Evolutionary conservation across 2,797 vertebrate genomes (phyloP).

Genomic region (Leptatherina wallacei): DNA sequence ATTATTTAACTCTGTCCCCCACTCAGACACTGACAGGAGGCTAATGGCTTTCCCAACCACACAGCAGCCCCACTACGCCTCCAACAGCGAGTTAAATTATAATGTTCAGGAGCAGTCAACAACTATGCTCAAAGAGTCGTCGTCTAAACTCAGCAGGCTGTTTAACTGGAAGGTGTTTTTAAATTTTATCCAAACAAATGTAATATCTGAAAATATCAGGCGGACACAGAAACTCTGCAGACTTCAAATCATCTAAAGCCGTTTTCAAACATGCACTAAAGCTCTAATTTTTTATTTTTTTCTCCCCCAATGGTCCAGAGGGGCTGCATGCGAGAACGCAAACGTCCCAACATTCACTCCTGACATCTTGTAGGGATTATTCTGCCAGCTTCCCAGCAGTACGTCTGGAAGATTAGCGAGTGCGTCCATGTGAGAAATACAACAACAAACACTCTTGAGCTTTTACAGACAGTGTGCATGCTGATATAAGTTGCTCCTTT

Average conservation of each 20-base stretch:
- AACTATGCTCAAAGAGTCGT: background rate
- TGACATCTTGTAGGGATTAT: background rate
- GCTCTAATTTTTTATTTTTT: background rate
- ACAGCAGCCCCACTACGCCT: constrained; percentile 5
- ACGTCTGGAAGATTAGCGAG: background rate
- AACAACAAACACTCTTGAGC: background rate
- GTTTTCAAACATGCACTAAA: background rate
- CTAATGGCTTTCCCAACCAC: constrained; percentile 16
- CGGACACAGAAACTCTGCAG: background rate
- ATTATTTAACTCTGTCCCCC: constrained; percentile 14
- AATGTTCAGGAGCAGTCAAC: constrained; percentile 7
- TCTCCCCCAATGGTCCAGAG: too few species aligned
- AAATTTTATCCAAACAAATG: background rate
- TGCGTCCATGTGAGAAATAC: constrained; percentile 1
- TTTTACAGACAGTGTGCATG: background rate
- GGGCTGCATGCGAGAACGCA: background rate
- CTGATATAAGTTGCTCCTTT: background rate
- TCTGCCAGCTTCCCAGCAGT: background rate
- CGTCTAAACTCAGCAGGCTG: constrained; percentile 3
- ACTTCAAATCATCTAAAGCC: background rate
- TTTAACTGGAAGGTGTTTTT: constrained; percentile 1
- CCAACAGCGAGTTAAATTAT: constrained; percentile 11
- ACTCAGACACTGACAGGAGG: constrained; percentile 1
- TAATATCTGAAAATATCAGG: background rate
- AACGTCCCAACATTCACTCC: background rate